phyloP scores from a whole-genome alignment of 2,797 vertebrate species.

The Squalus acanthias region DNA sequence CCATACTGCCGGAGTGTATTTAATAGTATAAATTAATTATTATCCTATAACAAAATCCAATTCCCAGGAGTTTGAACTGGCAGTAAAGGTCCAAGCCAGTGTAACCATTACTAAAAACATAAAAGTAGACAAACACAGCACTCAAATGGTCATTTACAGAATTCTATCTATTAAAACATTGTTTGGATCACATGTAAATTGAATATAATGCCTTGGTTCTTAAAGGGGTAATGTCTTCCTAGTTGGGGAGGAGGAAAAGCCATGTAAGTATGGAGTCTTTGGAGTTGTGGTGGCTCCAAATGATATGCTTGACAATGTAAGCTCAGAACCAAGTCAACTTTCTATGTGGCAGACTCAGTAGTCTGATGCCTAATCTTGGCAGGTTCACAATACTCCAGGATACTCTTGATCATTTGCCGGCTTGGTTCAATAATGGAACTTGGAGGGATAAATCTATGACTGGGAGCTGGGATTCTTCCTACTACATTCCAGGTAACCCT shows the following conservation, averaged over 20 bases:
- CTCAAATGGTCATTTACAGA: background rate
- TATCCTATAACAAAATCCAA: background rate
- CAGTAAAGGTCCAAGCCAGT: background rate
- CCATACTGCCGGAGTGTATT: background rate
- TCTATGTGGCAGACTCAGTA: background rate
- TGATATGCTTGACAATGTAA: background rate
- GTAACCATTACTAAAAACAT: background rate
- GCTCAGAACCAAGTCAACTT: background rate
- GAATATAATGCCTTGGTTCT: background rate
- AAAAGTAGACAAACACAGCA: background rate
- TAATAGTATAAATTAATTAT: background rate
- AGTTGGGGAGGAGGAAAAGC: background rate
- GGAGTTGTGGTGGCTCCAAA: background rate
- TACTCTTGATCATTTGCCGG: background rate
- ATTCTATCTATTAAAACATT: background rate
- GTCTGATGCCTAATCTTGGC: background rate
- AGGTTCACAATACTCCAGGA: no score
- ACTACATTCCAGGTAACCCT: background rate
- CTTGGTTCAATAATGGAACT: background rate
- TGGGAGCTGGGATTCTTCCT: background rate
- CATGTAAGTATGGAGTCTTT: background rate
- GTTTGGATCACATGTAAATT: background rate
- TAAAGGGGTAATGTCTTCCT: background rate
- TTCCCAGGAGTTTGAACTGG: background rate
- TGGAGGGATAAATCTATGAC: background rate